Base-by-base conservation (phyloP, 2,113 vertebrate genomes). In the Pseudolaguvia tuberculata region DNA sequence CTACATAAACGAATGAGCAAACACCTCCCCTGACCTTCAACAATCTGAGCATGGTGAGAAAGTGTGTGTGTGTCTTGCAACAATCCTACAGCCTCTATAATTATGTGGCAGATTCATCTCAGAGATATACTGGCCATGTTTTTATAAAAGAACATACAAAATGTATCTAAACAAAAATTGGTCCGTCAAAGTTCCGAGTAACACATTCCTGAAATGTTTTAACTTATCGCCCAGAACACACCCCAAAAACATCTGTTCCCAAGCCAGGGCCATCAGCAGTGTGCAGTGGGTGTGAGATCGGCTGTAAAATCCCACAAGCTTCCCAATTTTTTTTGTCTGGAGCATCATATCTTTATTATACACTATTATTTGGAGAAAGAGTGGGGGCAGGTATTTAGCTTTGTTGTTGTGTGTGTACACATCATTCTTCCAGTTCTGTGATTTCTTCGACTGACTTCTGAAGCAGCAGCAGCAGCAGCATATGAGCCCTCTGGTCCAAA, bases 371-470 rank as follows among this genome's bases (percentile, higher is more conserved):
- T 8, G 5, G 4, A 5, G 52, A 8, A 20, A 59, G 21, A 48
- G 39, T 14, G 17, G 35, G 13, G 45, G 42, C 5, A 21, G 4
- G 42, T 35, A 58, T 42, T 21, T 56, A 76, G 70, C 23, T 29
- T 50, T 18, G 11, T 29, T 23, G 21, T 39, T 3, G 21, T 31
- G n/a, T 27, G 12, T 48, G 29, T 70, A 14, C 27, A 14, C 27
- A 23, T 67, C 48, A 39, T 67, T 68, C 70, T 71, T 27, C 62
- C 55, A 69, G 62, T 31, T 1, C 6, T 65, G 45, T 18, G 8
- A 35, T 58, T 65, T 51, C 51, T 63, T 35, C 55, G 42, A 14
- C 12, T 31, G 29, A 23, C 23, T 47, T 55, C 62, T n/a, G 18
- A 18, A 31, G 55, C 53, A 45, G 58, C 51, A 5, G 56, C 8